Conservation (phyloP, 1,140 invertebrate species). For the Matsumurasca onukii region DNA sequence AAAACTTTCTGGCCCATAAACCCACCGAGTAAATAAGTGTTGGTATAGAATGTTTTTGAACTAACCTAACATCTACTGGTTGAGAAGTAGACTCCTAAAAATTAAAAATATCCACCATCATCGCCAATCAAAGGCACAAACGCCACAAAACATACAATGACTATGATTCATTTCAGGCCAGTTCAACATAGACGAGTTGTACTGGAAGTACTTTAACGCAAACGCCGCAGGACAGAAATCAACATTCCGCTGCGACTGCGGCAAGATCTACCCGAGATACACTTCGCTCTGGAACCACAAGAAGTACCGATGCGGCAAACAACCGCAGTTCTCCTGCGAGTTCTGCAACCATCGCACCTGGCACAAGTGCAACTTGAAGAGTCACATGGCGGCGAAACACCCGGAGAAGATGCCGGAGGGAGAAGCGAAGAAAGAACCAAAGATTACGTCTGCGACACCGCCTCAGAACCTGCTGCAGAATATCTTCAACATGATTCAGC, state of each 20-base stretch:
- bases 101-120: too few species aligned
- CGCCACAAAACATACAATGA: too few species aligned
- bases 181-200: background rate
- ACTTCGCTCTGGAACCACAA: constrained; percentile 31
- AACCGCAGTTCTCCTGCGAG: constrained; percentile 59
- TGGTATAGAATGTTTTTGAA: too few species aligned
- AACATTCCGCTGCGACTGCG: constrained; percentile 3
- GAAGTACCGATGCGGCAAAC: constrained; percentile 60
- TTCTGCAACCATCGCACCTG: constrained; percentile 31
- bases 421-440: background rate
- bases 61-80: too few species aligned
- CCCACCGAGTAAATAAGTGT: too few species aligned
- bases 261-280: constrained; percentile 35
- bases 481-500: too few species aligned
- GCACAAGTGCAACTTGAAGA: constrained; percentile 33
- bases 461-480: too few species aligned
- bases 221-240: background rate
- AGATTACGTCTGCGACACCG: too few species aligned
- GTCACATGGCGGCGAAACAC: constrained; percentile 32
- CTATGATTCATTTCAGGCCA: constrained; percentile 5
- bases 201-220: constrained; percentile 5
- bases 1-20: too few species aligned
- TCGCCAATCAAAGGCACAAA: too few species aligned
- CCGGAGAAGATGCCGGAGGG: background rate
- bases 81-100: too few species aligned